Percentiles rank a stretch among this genome's conserved stretches.
phyloP scores from a whole-genome alignment of 2,888 invertebrate genomes.

The Scaptomyza reducta region DNA sequence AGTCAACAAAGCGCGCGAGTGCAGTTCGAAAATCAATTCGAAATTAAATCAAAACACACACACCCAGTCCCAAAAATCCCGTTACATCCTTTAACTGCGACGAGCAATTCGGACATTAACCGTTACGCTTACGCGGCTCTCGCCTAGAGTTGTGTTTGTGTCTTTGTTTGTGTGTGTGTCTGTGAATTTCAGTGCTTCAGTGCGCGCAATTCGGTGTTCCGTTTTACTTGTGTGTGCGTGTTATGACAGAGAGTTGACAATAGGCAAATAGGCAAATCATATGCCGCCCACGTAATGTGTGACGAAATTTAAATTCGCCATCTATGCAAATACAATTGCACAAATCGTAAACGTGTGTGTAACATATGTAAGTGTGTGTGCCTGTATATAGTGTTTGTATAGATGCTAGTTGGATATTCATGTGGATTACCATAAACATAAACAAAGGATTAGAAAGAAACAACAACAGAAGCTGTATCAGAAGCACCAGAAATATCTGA shows the following conservation, averaged over 20 bases:
- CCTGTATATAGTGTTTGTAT: conserved; percentile 39
- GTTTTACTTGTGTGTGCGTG: conserved; percentile 12
- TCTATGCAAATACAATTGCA: conserved; percentile 73
- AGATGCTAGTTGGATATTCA: conserved; percentile 55
- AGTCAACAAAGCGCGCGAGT: conserved; percentile 41
- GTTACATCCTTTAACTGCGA: conserved; percentile 34
- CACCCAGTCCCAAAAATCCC: conserved; percentile 30
- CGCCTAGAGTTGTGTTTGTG: conserved; percentile 8
- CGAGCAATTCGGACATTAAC: conserved; percentile 65
- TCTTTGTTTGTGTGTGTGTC: conserved; percentile 4
- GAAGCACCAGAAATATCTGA: conserved; percentile 3
- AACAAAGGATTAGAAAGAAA: conserved; percentile 76
- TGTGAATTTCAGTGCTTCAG: conserved; percentile 12
- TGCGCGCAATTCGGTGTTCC: conserved; percentile 13
- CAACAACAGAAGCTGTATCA: conserved; percentile 25
- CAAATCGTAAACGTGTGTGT: conserved; percentile 36
- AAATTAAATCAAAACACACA: conserved; percentile 76
- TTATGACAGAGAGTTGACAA: conserved; percentile 67
- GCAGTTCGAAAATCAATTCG: conserved; percentile 60
- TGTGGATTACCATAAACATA: conserved; percentile 76
- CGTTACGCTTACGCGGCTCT: conserved; percentile 62
- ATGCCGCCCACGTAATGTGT: conserved; percentile 80
- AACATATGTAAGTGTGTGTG: conserved; percentile 12
- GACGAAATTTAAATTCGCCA: conserved; percentile 79
- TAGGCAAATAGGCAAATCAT: conserved; percentile 70